These are phyloP conservation scores for Halocynthia roretzi DNA, from an alignment of 23 tunicate species.

Conservation along the genomic window DNA sequence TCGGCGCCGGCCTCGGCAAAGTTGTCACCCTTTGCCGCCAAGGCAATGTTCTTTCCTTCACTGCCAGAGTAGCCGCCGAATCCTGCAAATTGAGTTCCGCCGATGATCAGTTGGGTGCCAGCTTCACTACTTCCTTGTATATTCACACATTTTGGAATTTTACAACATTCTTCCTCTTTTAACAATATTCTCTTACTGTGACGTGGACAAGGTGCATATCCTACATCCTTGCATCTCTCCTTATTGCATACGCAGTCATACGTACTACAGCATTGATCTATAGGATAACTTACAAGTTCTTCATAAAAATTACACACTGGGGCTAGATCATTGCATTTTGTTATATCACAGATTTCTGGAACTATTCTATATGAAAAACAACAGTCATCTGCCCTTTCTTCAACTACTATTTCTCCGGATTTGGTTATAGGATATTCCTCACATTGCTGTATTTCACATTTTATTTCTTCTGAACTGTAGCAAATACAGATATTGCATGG, in stretches of 20 bases:
- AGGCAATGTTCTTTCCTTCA: too few relatives aligned
- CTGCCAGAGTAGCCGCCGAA: too few relatives aligned
- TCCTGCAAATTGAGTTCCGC: too few relatives aligned
- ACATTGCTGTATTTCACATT: slow-evolving; percentile 39
- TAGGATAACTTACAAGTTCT: slow-evolving; percentile 47
- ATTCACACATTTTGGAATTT: slow-evolving; percentile 53
- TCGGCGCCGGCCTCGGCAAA: too few relatives aligned
- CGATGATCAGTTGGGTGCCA: too few relatives aligned
- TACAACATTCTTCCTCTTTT: slow-evolving; percentile 54
- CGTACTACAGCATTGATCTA: slow-evolving; percentile 69
- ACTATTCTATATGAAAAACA: slow-evolving; percentile 63
- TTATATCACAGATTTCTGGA: slow-evolving; percentile 38
- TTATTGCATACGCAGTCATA: slow-evolving; percentile 93
- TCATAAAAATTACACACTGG: slow-evolving; percentile 75
- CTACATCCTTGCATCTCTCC: slow-evolving; percentile 43
- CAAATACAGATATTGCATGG: slow-evolving; percentile 74
- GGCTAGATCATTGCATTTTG: slow-evolving; percentile 33
- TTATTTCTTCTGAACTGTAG: background rate
- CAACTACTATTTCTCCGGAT: slow-evolving; percentile 47
- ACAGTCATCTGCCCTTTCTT: slow-evolving; percentile 82
- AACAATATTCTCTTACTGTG: slow-evolving; percentile 21
- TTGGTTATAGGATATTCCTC: slow-evolving; percentile 55
- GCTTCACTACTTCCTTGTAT: background rate
- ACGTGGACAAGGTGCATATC: slow-evolving; percentile 32
- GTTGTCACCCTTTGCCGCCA: too few relatives aligned